Conservation (phyloP, 2,113 vertebrate genomes). For the Campylomormyrus tamandua region DNA sequence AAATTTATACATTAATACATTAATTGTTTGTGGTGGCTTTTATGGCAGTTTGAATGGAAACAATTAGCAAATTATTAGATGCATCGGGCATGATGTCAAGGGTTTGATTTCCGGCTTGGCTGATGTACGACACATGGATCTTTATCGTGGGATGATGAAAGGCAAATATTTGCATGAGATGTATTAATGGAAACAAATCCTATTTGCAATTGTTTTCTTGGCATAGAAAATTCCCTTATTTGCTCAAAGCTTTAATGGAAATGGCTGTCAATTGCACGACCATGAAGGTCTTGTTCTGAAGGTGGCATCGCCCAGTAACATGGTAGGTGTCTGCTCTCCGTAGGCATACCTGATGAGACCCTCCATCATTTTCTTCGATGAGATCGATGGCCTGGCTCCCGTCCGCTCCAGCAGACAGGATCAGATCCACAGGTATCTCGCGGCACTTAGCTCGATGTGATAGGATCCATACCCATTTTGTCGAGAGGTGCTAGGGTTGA, state of each 20-base stretch:
- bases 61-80: background rate
- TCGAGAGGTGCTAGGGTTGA: background rate
- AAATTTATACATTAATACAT: background rate
- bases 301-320: background rate
- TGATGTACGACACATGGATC: background rate
- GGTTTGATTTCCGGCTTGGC: background rate
- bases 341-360: slow-evolving; percentile 99
- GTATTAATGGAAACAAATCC: background rate
- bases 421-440: slow-evolving; percentile 92
- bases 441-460: background rate
- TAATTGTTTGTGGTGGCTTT: background rate
- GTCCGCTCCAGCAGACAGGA: slow-evolving; percentile 98
- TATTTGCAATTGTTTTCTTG: background rate
- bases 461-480: background rate
- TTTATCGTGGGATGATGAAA: background rate
- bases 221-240: background rate
- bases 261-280: background rate
- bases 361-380: slow-evolving; percentile 98
- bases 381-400: slow-evolving; percentile 97
- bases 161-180: background rate
- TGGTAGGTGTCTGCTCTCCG: background rate
- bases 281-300: background rate
- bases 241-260: background rate
- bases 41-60: background rate
- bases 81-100: background rate